Evolutionary conservation across 2,888 invertebrate genomes (phyloP), one percentile per base, ranked within the genome.

Genomic region (Epinotia bilunana): DNA sequence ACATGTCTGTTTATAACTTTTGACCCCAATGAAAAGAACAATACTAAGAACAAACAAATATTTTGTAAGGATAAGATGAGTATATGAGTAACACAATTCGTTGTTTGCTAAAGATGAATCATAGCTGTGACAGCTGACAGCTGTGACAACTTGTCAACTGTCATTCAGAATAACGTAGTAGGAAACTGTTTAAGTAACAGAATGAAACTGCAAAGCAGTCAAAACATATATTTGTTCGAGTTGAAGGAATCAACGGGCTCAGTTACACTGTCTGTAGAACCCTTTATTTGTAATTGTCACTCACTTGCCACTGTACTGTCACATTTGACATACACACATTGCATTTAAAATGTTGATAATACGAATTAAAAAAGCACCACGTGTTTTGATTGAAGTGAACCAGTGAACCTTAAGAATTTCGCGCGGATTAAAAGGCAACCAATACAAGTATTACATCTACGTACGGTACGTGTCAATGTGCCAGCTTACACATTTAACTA

Each of bases 1-100:
- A 98, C 98, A 98, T 98, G 46, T 84, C 88, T 94, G 68, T 18
- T 61, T 78, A 78, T 79, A 13, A 74, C 65, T 75, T 60, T 46
- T 39, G 16, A 72, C 72, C 74, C 79, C 65, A 77, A 77, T 20
- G 49, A 68, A 69, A 70, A 23, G 39, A 62, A 73, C 60, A 71
- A 60, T 55, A 58, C 12, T 7, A 65, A 3, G 23, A 23, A n/a
- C n/a, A n/a, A n/a, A 28, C 23, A 28, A 28, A 9, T 74, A 74
- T 64, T 65, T 63, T 46, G 9, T 43, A 46, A n/a, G n/a, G n/a
- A n/a, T 20, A 33, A 68, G 80, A 80, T 83, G 82, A 20, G 1
- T 23, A 23, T 23, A 23, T 23, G 23, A 82, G 82, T 82, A 83
- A 83, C 72, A 62, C 77, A 33, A 69, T 78, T 72, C 75, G 43